A percentile compares a stretch with the other conserved stretches of the same genome.
Evolutionary conservation across 2,888 invertebrate genomes (phyloP).

Genomic region (Calliphora vomitoria): DNA sequence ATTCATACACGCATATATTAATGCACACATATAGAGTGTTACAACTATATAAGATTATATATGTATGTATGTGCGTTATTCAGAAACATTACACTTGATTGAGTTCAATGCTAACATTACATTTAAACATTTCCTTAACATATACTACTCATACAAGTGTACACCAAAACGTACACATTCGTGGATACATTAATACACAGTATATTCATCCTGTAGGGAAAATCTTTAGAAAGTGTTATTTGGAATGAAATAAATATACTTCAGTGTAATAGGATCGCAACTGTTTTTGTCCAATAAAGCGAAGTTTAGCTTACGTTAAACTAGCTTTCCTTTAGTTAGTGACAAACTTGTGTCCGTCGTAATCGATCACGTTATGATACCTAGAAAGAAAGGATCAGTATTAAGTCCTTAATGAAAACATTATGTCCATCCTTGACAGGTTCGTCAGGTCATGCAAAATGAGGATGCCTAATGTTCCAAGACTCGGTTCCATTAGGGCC

Average conservation of each 20-base stretch:
- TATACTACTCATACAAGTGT: background rate
- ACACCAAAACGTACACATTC: background rate
- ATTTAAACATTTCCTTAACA: slow-evolving; percentile 57
- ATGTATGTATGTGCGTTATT: background rate
- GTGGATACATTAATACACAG: background rate
- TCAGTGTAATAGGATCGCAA: no score
- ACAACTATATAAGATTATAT: background rate
- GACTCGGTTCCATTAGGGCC: no score
- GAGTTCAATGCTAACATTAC: slow-evolving; percentile 57
- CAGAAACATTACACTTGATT: slow-evolving; percentile 62
- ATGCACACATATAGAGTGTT: background rate
- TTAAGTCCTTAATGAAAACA: no score
- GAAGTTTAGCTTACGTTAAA: no score
- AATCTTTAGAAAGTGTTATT: background rate
- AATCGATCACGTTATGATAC: no score
- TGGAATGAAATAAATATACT: background rate
- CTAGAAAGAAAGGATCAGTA: no score
- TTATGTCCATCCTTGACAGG: no score
- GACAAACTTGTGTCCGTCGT: no score
- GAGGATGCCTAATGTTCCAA: no score
- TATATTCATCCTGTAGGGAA: background rate
- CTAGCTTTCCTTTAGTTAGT: no score
- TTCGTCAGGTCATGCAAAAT: no score
- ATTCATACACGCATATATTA: slow-evolving; percentile 1
- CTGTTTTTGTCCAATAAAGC: no score